Base-by-base conservation (phyloP, 1,140 invertebrate species). In the Procambarus virginalis region DNA sequence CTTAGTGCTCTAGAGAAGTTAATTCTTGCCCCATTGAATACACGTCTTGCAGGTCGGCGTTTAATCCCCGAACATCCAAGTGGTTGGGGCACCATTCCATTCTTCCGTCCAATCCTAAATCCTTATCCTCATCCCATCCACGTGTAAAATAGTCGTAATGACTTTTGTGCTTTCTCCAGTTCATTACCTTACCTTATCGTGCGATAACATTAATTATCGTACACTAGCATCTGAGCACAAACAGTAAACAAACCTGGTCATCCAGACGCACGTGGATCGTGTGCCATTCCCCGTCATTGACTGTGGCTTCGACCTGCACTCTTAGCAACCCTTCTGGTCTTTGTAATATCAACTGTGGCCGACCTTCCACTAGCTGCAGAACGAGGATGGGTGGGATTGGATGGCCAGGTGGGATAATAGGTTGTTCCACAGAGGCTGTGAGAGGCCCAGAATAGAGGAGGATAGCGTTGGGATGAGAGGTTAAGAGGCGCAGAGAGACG, bases 401-500 rank as follows among this genome's bases (percentile, higher is more conserved):
- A 34, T 68, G 83, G 5, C 4, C 68, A 20, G 22, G 20, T 14
- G 12, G 60, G 60, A 14, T n/a, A 20, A 17, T n/a, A 17, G 60
- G 20, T 55, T 6, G 51, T 55, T 12, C 12, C 51, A 6, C 12
- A 14, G 60, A 64, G 68, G 68, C 6, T 51, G 68, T 6, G 17
- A 84, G 73, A 98, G 98, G 0, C 97, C 98, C 92, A 97, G 94
- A 98, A 94, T 99, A 99, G 0, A 98, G 94, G 0, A 99, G 93
- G 17, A 99, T 94, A 4, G 97, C 96, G 93, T 98, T 96, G 0
- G 95, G 95, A 93, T 98, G 98, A 0, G 96, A 97, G 0, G 98
- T 99, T 10, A 98, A 96, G 94, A 99, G 98, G 22, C 97, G 96
- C 34, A 99, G 96, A 0, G 97, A 97, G 78, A 98, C 97, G 92